Evolutionary conservation across 2,888 invertebrate species (phyloP).

Genomic region (Psylliodes chrysocephalus): DNA sequence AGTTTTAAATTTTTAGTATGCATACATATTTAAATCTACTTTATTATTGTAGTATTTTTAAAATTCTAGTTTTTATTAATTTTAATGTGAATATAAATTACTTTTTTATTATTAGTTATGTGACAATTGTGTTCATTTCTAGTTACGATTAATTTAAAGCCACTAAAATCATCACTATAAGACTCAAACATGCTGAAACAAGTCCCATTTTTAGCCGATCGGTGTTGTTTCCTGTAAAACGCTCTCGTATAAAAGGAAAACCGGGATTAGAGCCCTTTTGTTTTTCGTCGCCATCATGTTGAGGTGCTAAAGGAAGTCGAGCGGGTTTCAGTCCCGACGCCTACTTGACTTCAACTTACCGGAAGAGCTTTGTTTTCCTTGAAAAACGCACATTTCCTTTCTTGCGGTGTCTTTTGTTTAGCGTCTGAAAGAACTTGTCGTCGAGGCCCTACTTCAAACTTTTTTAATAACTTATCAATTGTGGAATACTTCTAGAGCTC

Average conservation of each 20-base stretch:
- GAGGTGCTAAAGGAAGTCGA: slow-evolving; percentile 46
- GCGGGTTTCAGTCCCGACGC: slow-evolving; percentile 28
- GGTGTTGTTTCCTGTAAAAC: slow-evolving; percentile 25
- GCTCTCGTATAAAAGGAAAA: slow-evolving; percentile 37
- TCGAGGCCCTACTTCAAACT: slow-evolving; percentile 1
- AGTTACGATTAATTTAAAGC: no score
- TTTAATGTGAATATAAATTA: no score
- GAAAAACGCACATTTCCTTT: slow-evolving; percentile 33
- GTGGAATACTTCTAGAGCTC: background rate
- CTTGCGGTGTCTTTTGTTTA: slow-evolving; percentile 25
- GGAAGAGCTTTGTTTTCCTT: slow-evolving; percentile 32
- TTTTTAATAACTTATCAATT: slow-evolving; percentile 17
- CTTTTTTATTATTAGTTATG: no score
- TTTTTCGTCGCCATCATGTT: slow-evolving; percentile 44
- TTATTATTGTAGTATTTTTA: no score
- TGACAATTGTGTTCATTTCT: no score
- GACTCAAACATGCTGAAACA: slow-evolving; percentile 14
- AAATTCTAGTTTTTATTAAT: no score
- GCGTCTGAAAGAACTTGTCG: slow-evolving; percentile 1
- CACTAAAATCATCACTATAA: no score
- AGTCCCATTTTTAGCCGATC: slow-evolving; percentile 10
- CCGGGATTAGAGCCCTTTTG: slow-evolving; percentile 45
- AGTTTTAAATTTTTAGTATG: no score
- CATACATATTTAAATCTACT: no score
- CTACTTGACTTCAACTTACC: slow-evolving; percentile 34